These are phyloP conservation scores for Octomys mimax DNA, from an alignment of 2,797 vertebrate genomes.

Conservation along the genomic window DNA sequence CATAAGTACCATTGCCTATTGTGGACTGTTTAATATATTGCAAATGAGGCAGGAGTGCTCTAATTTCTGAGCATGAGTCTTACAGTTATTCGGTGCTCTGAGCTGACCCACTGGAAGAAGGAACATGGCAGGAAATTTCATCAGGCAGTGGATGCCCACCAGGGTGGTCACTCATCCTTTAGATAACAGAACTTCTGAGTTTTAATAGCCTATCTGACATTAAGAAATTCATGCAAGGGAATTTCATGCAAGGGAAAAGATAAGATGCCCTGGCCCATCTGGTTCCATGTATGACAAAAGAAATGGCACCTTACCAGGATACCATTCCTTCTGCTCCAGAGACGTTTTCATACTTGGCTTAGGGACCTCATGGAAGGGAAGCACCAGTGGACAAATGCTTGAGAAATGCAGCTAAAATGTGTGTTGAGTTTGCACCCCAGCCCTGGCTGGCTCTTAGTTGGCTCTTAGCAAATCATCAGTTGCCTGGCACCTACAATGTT, in stretches of 20 bases:
- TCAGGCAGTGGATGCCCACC: accelerated
- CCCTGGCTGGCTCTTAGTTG: background rate
- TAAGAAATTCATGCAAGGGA: background rate
- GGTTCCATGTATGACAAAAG: background rate
- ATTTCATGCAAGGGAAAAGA: background rate
- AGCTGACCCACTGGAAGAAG: background rate
- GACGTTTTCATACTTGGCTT: background rate
- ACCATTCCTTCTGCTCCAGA: background rate
- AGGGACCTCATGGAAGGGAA: background rate
- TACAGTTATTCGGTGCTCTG: background rate
- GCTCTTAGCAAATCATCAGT: background rate
- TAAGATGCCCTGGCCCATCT: background rate
- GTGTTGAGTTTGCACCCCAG: background rate
- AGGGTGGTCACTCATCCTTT: background rate
- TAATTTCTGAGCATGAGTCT: background rate
- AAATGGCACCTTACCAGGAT: background rate
- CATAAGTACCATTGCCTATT: background rate
- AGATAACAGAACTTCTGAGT: background rate
- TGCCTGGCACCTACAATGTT: background rate
- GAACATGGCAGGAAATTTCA: background rate
- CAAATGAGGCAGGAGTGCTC: background rate
- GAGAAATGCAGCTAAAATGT: background rate
- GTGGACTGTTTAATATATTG: too few relatives aligned
- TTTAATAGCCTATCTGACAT: background rate
- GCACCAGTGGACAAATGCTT: background rate